A percentile compares a stretch with the other conserved stretches of the same genome.
Evolutionary conservation across 2,113 vertebrate species (phyloP).

Genomic region (Nyctereutes procyonoides): DNA sequence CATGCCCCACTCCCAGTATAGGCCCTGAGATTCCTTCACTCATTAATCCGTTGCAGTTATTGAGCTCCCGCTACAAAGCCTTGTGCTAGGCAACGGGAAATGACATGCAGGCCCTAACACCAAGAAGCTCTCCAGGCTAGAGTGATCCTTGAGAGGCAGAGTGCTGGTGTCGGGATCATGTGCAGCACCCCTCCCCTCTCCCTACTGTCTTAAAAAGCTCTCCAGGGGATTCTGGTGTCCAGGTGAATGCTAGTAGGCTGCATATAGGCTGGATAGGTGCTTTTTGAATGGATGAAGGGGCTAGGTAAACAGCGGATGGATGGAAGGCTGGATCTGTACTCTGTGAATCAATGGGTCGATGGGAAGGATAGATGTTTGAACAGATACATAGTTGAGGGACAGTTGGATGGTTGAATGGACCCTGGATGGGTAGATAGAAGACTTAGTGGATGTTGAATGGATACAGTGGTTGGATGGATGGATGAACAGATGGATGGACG

Average conservation of each 20-base stretch:
- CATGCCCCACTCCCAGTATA: not conserved
- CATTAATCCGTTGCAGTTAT: not conserved
- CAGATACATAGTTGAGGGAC: not conserved
- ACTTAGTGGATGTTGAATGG: not conserved
- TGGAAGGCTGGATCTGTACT: not conserved
- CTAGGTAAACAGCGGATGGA: not conserved
- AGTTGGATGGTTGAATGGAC: not conserved
- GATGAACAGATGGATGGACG: not conserved
- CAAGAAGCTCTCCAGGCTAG: not conserved
- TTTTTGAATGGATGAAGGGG: not conserved
- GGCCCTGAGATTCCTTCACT: not conserved
- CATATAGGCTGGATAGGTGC: not conserved
- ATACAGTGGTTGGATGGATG: not conserved
- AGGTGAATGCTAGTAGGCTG: not conserved
- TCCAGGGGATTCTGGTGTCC: not conserved
- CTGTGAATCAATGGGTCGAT: not conserved
- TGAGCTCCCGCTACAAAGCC: not conserved
- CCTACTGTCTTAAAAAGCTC: not conserved
- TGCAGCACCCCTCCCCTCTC: not conserved
- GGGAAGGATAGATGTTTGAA: not conserved
- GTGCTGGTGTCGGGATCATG: not conserved
- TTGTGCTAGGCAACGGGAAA: not conserved
- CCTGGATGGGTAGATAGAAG: not conserved
- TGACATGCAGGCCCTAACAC: not conserved
- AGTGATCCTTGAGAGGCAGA: not conserved